phyloP scores from a whole-genome alignment of 1,140 invertebrate species.

The Magallana angulata region DNA sequence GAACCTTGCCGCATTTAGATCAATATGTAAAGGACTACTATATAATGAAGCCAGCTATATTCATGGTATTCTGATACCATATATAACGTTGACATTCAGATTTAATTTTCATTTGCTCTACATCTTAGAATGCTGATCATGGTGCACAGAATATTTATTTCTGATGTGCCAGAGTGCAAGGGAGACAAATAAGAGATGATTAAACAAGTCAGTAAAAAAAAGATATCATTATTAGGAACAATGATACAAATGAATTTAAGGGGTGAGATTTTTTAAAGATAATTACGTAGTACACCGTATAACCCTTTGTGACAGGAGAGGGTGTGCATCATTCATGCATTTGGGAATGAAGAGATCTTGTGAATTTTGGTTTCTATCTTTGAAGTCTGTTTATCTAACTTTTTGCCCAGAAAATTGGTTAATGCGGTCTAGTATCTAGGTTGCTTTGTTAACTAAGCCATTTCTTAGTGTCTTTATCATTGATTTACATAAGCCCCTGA shows the following conservation, averaged over 20 bases:
- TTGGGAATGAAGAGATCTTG: neutral
- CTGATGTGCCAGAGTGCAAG: too few species aligned
- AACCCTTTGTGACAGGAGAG: too few species aligned
- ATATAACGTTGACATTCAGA: neutral
- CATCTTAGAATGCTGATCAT: too few species aligned
- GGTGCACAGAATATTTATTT: too few species aligned
- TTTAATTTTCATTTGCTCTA: neutral
- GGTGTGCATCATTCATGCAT: neutral
- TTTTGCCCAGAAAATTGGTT: too few species aligned
- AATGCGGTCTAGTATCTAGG: too few species aligned
- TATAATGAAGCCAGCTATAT: constrained; percentile 3
- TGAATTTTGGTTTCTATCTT: neutral
- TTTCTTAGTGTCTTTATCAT: neutral
- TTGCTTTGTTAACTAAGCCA: neutral
- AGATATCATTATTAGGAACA: too few species aligned
- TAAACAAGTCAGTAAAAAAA: too few species aligned
- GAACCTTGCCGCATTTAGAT: constrained; percentile 28
- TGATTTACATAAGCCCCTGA: constrained; percentile 2
- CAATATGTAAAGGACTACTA: neutral
- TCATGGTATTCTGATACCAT: neutral
- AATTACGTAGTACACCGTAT: too few species aligned
- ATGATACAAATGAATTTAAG: too few species aligned
- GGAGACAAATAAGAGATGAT: too few species aligned
- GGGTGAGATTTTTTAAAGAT: too few species aligned
- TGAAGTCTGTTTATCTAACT: neutral